phyloP scores from a whole-genome alignment of 2,888 invertebrate species.

The Peribatodes rhomboidaria region DNA sequence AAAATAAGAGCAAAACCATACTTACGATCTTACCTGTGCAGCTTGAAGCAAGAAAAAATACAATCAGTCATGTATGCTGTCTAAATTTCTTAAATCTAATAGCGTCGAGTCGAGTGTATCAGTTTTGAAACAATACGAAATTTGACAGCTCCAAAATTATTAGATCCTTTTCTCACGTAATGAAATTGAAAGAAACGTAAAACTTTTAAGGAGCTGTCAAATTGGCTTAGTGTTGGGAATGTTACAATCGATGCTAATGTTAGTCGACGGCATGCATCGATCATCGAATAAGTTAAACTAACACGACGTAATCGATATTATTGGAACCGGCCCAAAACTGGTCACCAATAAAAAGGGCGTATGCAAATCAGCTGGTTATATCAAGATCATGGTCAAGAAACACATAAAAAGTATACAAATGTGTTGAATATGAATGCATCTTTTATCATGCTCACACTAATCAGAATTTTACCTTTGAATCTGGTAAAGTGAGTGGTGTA shows the following conservation, averaged over 20 bases:
- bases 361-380: conserved; percentile 43
- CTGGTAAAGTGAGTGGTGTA: conserved; percentile 47
- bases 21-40: conserved; percentile 63
- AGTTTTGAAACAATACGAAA: not conserved
- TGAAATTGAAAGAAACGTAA: not conserved
- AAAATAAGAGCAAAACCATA: conserved; percentile 45
- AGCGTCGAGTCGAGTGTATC: not conserved
- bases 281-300: conserved; percentile 22
- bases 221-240: not conserved
- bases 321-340: conserved; percentile 29
- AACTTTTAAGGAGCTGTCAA: not conserved
- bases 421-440: conserved; percentile 41
- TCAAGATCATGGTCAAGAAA: conserved; percentile 49
- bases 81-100: not conserved
- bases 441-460: conserved; percentile 38
- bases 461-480: conserved; percentile 39
- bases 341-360: conserved; percentile 41
- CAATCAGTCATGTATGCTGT: conserved; percentile 7
- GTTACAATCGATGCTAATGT: not conserved
- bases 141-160: not conserved
- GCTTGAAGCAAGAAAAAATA: conserved; percentile 39
- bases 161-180: not conserved
- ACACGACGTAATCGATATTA: conserved; percentile 38
- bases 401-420: conserved; percentile 40
- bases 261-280: conserved; percentile 4